Conservation (phyloP, 2,888 invertebrate species). For the Lasioglossum morio region DNA sequence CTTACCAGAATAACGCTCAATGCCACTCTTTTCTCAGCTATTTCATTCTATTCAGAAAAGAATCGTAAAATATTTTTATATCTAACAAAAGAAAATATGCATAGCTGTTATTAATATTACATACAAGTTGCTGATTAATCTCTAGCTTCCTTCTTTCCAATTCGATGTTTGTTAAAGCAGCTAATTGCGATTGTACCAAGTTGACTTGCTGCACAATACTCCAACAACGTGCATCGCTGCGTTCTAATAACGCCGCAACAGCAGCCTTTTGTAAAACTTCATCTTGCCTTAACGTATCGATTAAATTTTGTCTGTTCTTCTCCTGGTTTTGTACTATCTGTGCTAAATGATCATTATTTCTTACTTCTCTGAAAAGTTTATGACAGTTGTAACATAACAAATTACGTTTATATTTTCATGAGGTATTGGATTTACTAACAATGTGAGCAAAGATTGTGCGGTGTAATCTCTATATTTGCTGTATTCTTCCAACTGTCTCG, state of each 20-base stretch:
- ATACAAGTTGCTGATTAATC: slow-evolving; percentile 89
- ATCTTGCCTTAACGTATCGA: slow-evolving; percentile 88
- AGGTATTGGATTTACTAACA: slow-evolving; percentile 84
- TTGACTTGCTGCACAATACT: slow-evolving; percentile 91
- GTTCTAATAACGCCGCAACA: slow-evolving; percentile 89
- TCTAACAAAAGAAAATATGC: neutral
- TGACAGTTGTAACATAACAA: neutral
- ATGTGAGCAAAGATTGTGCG: slow-evolving; percentile 88
- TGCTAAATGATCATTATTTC: slow-evolving; percentile 87
- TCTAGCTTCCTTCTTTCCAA: slow-evolving; percentile 89
- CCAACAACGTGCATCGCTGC: slow-evolving; percentile 91
- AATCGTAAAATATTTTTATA: slow-evolving; percentile 25
- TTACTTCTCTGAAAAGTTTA: slow-evolving; percentile 86
- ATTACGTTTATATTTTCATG: slow-evolving; percentile 17
- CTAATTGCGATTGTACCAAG: slow-evolving; percentile 90
- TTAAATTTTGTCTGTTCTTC: slow-evolving; percentile 87
- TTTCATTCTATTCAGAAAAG: slow-evolving; percentile 86
- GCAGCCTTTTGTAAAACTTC: slow-evolving; percentile 90
- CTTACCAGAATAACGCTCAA: slow-evolving; percentile 89
- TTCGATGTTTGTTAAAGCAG: slow-evolving; percentile 90
- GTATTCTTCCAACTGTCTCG: slow-evolving; percentile 87
- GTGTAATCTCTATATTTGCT: slow-evolving; percentile 86
- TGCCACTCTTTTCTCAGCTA: slow-evolving; percentile 89
- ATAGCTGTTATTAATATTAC: slow-evolving; percentile 44
- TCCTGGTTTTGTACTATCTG: slow-evolving; percentile 88